These are phyloP conservation scores for Myotis vivesi DNA, from an alignment of 2,797 vertebrate genomes.

Conservation along the genomic window DNA sequence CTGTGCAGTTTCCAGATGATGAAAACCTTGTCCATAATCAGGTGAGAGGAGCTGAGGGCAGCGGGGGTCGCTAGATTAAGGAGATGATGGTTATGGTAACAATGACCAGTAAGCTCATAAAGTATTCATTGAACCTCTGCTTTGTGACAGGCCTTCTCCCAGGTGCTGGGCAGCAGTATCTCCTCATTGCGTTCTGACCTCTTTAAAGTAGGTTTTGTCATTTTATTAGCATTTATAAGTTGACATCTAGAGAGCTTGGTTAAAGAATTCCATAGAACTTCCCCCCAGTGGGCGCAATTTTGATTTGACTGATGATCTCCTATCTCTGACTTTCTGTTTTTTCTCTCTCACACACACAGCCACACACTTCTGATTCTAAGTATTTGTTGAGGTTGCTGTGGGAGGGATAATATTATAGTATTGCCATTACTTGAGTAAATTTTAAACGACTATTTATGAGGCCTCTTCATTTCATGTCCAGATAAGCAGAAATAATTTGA, in stretches of 20 bases:
- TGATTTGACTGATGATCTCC: background rate
- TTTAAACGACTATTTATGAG: slow-evolving; percentile 36
- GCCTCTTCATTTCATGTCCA: background rate
- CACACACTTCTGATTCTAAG: background rate
- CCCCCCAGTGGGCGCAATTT: background rate
- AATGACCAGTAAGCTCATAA: background rate
- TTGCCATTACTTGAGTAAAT: background rate
- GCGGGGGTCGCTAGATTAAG: background rate
- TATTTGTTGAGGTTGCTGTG: slow-evolving; percentile 11
- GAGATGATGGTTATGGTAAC: background rate
- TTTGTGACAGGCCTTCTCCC: background rate
- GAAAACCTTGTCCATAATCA: background rate
- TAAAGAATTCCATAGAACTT: background rate
- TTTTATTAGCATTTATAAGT: background rate
- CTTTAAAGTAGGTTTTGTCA: background rate
- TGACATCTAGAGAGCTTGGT: background rate
- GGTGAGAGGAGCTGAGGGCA: background rate
- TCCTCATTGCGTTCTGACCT: background rate
- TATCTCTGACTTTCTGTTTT: background rate
- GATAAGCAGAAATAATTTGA: slow-evolving; percentile 38
- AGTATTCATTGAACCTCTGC: background rate
- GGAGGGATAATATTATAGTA: background rate
- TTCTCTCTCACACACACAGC: background rate
- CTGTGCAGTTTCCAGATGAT: background rate
- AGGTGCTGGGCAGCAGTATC: background rate